phyloP scores from a whole-genome alignment of 2,888 invertebrate species.

The Amphipyra tragopoginis region DNA sequence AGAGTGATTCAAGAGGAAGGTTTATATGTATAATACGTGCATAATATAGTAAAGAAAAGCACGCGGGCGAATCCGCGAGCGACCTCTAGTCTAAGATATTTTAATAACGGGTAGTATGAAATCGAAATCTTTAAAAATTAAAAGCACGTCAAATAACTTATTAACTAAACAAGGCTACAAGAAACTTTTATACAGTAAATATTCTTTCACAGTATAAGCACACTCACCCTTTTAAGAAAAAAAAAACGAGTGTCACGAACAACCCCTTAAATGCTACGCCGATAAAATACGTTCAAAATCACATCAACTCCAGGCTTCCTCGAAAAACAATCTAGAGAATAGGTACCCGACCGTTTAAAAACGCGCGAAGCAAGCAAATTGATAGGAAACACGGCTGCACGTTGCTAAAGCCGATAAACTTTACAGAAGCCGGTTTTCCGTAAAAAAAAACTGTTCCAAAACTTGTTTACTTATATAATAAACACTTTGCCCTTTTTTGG shows the following conservation, averaged over 20 bases:
- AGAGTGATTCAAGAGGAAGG: no score
- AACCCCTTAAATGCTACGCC: background rate
- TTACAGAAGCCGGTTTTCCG: constrained; percentile 3
- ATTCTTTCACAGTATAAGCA: no score
- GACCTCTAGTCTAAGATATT: no score
- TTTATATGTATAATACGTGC: no score
- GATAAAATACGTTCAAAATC: constrained; percentile 8
- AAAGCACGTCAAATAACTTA: no score
- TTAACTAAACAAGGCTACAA: no score
- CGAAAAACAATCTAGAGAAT: constrained; percentile 19
- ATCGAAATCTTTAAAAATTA: no score
- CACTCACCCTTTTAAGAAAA: background rate
- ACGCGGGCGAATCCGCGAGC: no score
- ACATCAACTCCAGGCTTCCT: constrained; percentile 4
- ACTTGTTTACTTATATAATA: constrained; percentile 23
- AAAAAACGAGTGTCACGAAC: background rate
- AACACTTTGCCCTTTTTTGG: constrained; percentile 2
- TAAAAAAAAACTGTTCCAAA: constrained; percentile 25
- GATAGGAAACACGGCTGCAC: constrained; percentile 44
- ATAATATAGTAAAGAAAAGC: no score
- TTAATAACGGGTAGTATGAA: no score
- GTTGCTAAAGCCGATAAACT: constrained; percentile 40
- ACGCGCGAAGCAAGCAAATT: constrained; percentile 34
- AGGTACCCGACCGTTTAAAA: constrained; percentile 15
- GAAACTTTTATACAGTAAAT: no score